Conservation (phyloP, 2,797 vertebrate genomes). For the Pantherophis alleghaniensis region DNA sequence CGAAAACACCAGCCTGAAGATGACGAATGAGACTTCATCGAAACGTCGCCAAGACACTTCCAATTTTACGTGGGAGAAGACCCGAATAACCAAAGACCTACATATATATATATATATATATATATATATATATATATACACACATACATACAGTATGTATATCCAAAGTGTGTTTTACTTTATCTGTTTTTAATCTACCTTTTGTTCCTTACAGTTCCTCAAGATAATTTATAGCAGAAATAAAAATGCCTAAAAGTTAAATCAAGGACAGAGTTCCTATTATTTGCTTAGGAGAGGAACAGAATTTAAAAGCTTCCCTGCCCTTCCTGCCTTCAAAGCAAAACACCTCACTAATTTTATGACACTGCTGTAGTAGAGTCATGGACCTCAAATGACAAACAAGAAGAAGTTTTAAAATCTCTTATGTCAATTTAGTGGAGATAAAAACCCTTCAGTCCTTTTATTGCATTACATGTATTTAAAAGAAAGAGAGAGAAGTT, state of each 20-base stretch:
- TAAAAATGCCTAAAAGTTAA: neutral
- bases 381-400: neutral
- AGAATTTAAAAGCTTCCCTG: neutral
- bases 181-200: constrained; percentile 7
- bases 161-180: neutral
- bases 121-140: no score
- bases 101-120: no score
- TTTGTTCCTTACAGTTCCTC: neutral
- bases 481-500: neutral
- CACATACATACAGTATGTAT: neutral
- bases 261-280: neutral
- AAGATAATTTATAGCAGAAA: neutral
- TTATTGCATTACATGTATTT: neutral
- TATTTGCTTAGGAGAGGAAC: neutral
- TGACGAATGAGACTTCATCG: no score
- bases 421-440: neutral
- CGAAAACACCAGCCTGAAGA: no score
- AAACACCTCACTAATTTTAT: neutral
- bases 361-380: neutral
- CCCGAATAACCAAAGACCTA: no score
- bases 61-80: no score
- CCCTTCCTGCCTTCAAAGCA: neutral
- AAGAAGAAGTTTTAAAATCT: neutral
- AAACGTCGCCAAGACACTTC: no score
- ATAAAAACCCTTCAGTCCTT: neutral